These are phyloP conservation scores for Amphipyra berbera DNA, from an alignment of 2,888 invertebrate species.

Conservation along the genomic window DNA sequence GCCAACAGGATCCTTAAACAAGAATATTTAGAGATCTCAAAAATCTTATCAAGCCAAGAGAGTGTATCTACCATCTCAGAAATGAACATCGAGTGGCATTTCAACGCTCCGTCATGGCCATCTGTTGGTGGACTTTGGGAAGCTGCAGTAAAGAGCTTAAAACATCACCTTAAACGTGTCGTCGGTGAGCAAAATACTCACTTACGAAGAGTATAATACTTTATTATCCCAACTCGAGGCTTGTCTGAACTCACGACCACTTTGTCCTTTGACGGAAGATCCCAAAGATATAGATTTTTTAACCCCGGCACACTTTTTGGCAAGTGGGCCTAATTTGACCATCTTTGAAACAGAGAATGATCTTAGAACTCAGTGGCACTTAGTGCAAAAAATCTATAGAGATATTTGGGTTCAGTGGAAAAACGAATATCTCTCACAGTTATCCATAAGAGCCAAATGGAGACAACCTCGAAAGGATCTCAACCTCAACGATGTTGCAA, in stretches of 20 bases:
- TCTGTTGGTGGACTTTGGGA: background rate
- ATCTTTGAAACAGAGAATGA: slow-evolving; percentile 4
- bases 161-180: slow-evolving; percentile 15
- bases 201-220: slow-evolving; percentile 19
- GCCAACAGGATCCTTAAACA: slow-evolving; percentile 20
- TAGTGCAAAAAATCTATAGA: slow-evolving; percentile 4
- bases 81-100: slow-evolving; percentile 15
- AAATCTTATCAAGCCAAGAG: slow-evolving; percentile 5
- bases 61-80: background rate
- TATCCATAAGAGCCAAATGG: slow-evolving; percentile 13
- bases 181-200: slow-evolving; percentile 15
- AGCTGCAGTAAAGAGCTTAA: background rate
- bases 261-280: slow-evolving; percentile 3
- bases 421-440: slow-evolving; percentile 13
- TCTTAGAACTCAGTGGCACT: slow-evolving; percentile 4
- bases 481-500: slow-evolving; percentile 11
- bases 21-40: slow-evolving; percentile 10
- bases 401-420: slow-evolving; percentile 2
- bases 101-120: background rate
- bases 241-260: slow-evolving; percentile 11
- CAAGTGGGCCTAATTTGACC: slow-evolving; percentile 4
- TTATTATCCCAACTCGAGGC: slow-evolving; percentile 13
- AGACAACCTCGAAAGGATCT: slow-evolving; percentile 9
- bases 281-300: background rate
- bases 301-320: slow-evolving; percentile 5